These are phyloP conservation scores for Thymallus thymallus DNA, from an alignment of 2,113 vertebrate genomes.

Conservation along the genomic window DNA sequence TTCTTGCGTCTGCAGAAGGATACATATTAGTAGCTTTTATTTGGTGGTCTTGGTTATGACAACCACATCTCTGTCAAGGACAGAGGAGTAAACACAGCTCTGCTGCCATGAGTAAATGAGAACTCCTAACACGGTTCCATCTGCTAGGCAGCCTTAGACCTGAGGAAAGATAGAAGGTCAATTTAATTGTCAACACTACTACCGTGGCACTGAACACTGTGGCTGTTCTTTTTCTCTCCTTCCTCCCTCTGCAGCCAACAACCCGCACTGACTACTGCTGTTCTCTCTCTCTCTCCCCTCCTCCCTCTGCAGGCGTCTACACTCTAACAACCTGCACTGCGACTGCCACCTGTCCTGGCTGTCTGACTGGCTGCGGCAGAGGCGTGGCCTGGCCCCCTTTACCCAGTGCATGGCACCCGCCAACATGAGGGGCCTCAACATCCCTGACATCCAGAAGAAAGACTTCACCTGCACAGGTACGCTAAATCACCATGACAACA, in stretches of 20 bases:
- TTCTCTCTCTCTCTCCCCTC: constrained; percentile 13
- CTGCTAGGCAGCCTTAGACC: no score
- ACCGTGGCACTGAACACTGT: no score
- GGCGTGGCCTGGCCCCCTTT: constrained; percentile 90
- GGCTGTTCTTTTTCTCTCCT: not conserved
- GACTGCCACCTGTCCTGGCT: constrained; percentile 99
- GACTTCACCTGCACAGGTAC: constrained; percentile 93
- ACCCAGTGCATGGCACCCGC: constrained; percentile 96
- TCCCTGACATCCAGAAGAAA: constrained; percentile 95
- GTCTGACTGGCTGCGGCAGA: constrained; percentile 93
- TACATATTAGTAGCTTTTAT: not conserved
- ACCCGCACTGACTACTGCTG: no score
- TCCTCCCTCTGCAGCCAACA: no score
- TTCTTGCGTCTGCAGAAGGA: not conserved
- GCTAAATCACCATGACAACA: constrained; percentile 5
- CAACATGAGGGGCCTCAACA: constrained; percentile 91
- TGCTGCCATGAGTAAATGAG: not conserved
- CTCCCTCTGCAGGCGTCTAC: constrained; percentile 81
- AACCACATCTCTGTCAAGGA: not conserved
- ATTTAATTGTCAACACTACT: no score
- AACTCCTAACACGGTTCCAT: no score
- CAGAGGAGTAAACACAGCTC: not conserved
- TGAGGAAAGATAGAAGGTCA: no score
- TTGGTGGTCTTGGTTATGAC: not conserved
- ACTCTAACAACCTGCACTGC: constrained; percentile 95